Evolutionary conservation across 1,140 invertebrate species (phyloP).

Genomic region (Octopus sinensis): DNA sequence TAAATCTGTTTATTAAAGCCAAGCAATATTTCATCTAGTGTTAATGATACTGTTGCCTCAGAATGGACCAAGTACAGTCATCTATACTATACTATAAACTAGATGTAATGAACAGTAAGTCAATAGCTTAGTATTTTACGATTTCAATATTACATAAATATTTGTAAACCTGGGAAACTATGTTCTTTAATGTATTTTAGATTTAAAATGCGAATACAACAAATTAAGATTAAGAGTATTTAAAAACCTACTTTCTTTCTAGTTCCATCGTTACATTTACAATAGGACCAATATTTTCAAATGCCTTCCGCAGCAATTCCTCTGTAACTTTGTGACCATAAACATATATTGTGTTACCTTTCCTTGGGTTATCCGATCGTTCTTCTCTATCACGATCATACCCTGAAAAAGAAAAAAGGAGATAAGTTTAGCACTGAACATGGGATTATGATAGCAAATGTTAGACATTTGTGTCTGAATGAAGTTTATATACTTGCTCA

Average conservation of each 20-base stretch:
- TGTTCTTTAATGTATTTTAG: not conserved
- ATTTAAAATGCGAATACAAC: not conserved
- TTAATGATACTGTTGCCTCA: too few relatives aligned
- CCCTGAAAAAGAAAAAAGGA: not conserved
- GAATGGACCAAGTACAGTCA: too few relatives aligned
- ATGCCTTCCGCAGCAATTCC: constrained; percentile 77
- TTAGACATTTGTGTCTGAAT: too few relatives aligned
- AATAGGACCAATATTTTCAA: constrained; percentile 75
- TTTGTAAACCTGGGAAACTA: not conserved
- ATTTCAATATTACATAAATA: not conserved
- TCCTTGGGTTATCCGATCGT: constrained; percentile 61
- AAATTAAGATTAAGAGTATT: too few relatives aligned
- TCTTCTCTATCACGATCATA: constrained; percentile 44
- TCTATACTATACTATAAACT: too few relatives aligned
- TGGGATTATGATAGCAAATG: too few relatives aligned
- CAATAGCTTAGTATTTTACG: not conserved
- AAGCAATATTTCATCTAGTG: too few relatives aligned
- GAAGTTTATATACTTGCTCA: too few relatives aligned
- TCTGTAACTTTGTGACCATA: constrained; percentile 77
- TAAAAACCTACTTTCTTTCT: constrained; percentile 72
- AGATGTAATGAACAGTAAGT: too few relatives aligned
- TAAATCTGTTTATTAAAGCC: too few relatives aligned
- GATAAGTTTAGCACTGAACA: too few relatives aligned
- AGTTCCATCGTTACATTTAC: constrained; percentile 86
- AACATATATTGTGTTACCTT: constrained; percentile 84